Conservation (phyloP, 2,888 invertebrate genomes). For the Limnephilus rhombicus region DNA sequence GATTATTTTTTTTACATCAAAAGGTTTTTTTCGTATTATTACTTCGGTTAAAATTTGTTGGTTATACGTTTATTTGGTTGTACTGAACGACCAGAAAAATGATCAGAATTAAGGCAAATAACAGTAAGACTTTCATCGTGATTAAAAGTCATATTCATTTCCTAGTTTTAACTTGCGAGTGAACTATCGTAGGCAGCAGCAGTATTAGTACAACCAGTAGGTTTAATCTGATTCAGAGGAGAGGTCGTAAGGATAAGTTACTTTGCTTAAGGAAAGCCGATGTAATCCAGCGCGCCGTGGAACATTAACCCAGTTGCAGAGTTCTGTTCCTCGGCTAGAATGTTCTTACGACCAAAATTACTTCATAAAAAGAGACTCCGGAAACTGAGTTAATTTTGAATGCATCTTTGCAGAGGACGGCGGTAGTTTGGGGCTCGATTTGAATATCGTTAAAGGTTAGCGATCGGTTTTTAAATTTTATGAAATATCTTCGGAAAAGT, state of each 20-base stretch:
- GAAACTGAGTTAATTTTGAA: not conserved
- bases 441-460: not conserved
- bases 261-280: not conserved
- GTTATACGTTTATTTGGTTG: too few species aligned
- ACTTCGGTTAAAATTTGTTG: too few species aligned
- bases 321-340: not conserved
- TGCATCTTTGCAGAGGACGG: not conserved
- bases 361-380: not conserved
- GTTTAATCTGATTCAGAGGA: not conserved
- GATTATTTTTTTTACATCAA: too few species aligned
- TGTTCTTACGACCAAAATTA: not conserved
- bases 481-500: not conserved
- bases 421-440: not conserved
- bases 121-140: too few species aligned
- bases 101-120: too few species aligned
- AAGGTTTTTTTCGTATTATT: too few species aligned
- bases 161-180: not conserved
- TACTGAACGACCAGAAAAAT: too few species aligned
- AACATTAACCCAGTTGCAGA: constrained; percentile 1
- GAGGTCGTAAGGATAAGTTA: not conserved
- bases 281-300: not conserved
- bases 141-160: not conserved
- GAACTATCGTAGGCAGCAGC: not conserved
- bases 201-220: not conserved
- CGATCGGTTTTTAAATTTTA: not conserved